Evolutionary conservation across 1,140 invertebrate species (phyloP).

Genomic region (Bathynomus jamesi): DNA sequence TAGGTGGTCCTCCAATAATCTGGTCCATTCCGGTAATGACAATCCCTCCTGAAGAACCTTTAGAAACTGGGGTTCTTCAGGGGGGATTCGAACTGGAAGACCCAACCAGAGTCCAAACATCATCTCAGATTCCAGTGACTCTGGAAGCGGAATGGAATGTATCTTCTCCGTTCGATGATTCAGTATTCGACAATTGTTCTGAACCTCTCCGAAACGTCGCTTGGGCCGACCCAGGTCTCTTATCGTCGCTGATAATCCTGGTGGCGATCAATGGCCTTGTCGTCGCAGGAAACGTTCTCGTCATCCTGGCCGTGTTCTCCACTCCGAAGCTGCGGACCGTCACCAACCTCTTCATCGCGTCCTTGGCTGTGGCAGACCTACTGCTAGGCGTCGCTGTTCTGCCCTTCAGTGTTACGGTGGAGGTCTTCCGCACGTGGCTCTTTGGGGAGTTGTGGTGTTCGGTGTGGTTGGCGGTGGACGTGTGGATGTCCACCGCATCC

Average conservation of each 20-base stretch:
- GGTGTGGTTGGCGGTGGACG: slow-evolving; percentile 86
- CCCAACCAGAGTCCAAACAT: slow-evolving; percentile 84
- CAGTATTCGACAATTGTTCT: slow-evolving; percentile 50
- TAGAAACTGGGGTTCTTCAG: not conserved
- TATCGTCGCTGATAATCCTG: slow-evolving; percentile 65
- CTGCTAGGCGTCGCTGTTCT: slow-evolving; percentile 71
- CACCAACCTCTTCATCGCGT: slow-evolving; percentile 92
- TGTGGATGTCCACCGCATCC: slow-evolving; percentile 93
- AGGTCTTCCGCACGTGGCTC: slow-evolving; percentile 71
- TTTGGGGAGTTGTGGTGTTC: slow-evolving; percentile 87
- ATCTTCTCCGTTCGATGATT: not conserved
- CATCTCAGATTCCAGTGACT: slow-evolving; percentile 65
- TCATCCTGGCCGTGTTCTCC: slow-evolving; percentile 83
- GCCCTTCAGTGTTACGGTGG: slow-evolving; percentile 32
- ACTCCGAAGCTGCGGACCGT: slow-evolving; percentile 79
- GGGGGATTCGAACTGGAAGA: not conserved
- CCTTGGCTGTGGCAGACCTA: slow-evolving; percentile 83
- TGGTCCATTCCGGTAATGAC: not conserved
- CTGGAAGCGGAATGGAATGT: slow-evolving; percentile 5
- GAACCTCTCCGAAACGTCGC: slow-evolving; percentile 62
- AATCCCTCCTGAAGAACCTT: not conserved
- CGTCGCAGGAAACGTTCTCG: slow-evolving; percentile 78
- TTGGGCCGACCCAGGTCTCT: slow-evolving; percentile 64
- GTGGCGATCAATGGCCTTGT: slow-evolving; percentile 76
- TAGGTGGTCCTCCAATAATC: not conserved